Conservation (phyloP, 1,140 invertebrate genomes). For the Dendrolimus kikuchii region DNA sequence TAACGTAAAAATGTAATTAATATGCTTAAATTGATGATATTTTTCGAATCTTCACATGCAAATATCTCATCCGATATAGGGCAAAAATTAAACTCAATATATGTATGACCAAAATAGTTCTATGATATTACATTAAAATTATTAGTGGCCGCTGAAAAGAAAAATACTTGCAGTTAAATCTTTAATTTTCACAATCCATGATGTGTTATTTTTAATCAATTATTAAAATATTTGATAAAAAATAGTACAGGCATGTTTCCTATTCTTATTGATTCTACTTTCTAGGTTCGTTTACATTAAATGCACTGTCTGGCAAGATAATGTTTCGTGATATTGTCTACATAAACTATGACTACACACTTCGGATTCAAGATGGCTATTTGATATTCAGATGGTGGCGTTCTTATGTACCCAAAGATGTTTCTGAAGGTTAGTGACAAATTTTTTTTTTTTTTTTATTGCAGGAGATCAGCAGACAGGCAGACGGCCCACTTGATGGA, state of each 20-base stretch:
- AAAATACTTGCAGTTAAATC: neutral
- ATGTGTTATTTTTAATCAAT: neutral
- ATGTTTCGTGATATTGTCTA: slow-evolving; percentile 98
- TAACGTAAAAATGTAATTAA: no score
- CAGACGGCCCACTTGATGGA: no score
- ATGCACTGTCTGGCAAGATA: slow-evolving; percentile 96
- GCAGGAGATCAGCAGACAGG: no score
- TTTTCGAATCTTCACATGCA: no score
- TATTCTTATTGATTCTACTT: slow-evolving; percentile 14
- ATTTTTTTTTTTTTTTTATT: slow-evolving; percentile 5
- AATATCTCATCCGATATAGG: no score
- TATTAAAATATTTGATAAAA: no score
- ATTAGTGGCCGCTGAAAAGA: no score
- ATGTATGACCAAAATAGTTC: no score
- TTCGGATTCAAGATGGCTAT: slow-evolving; percentile 97
- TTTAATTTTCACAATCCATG: neutral
- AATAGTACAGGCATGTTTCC: no score
- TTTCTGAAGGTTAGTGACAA: slow-evolving; percentile 85
- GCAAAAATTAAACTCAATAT: no score
- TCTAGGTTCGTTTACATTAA: slow-evolving; percentile 93
- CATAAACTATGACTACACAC: slow-evolving; percentile 94
- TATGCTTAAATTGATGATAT: no score
- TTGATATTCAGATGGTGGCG: slow-evolving; percentile 98
- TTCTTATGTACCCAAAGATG: slow-evolving; percentile 94
- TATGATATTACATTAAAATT: no score